Conservation (phyloP, 2,797 vertebrate genomes). For the Emydoidea blandingii region DNA sequence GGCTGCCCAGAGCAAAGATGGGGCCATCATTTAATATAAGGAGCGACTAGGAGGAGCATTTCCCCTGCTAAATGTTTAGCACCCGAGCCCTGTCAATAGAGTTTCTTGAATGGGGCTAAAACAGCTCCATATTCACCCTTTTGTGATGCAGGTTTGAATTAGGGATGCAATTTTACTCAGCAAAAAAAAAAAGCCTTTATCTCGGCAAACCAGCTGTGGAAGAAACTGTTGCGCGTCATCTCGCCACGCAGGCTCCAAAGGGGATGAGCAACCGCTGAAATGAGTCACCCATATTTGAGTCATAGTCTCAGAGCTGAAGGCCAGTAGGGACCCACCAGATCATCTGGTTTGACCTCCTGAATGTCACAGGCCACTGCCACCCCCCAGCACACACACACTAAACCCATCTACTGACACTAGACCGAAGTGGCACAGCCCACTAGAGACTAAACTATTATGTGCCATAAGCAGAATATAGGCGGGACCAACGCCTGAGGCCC, state of each 20-base stretch:
- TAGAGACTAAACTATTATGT: background rate
- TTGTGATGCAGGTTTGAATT: background rate
- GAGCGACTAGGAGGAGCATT: background rate
- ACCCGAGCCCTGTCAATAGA: rapidly evolving
- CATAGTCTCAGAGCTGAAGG: background rate
- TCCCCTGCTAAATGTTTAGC: conserved; percentile 5
- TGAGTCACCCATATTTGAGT: rapidly evolving
- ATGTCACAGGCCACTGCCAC: background rate
- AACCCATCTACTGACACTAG: background rate
- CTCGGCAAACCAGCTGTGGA: background rate
- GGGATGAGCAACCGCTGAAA: background rate
- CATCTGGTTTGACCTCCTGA: background rate
- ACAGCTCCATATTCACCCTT: background rate
- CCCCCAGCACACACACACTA: background rate
- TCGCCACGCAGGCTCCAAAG: background rate
- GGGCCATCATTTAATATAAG: background rate
- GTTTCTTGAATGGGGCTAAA: background rate
- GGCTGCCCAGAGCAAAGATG: background rate
- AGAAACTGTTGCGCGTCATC: rapidly evolving
- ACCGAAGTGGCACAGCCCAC: background rate
- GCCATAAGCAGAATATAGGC: background rate
- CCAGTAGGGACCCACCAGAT: background rate
- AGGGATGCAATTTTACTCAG: background rate
- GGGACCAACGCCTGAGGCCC: background rate
- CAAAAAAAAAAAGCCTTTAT: background rate